Percentiles rank a stretch among this genome's conserved stretches.
phyloP scores from a whole-genome alignment of 2,888 invertebrate species.

The Aphodius granarius region DNA sequence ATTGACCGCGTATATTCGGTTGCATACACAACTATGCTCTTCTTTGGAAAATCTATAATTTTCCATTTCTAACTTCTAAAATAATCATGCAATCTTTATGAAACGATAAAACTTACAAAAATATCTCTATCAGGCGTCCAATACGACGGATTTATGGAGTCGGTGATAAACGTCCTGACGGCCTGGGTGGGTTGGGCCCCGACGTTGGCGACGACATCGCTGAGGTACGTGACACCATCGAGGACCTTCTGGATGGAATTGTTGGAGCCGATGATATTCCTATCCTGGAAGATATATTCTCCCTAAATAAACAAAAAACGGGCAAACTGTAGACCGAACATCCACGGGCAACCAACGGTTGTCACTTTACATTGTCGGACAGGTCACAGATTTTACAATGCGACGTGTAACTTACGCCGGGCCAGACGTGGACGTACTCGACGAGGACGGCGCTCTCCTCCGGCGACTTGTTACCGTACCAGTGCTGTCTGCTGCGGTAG shows the following conservation, averaged over 20 bases:
- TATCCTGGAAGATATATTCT: slow-evolving; percentile 49
- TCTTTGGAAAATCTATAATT: neutral
- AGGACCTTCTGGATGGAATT: slow-evolving; percentile 57
- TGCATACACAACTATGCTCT: too few relatives aligned
- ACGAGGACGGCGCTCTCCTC: slow-evolving; percentile 68
- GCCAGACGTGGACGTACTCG: slow-evolving; percentile 73
- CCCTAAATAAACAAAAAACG: slow-evolving; percentile 42
- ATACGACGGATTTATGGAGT: slow-evolving; percentile 76
- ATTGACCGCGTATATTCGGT: too few relatives aligned
- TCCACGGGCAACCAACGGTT: neutral
- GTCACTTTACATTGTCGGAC: slow-evolving; percentile 1
- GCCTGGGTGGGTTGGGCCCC: slow-evolving; percentile 72
- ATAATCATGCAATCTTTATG: too few relatives aligned
- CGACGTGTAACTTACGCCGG: slow-evolving; percentile 55
- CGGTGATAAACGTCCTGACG: slow-evolving; percentile 73
- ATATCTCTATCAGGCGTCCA: slow-evolving; percentile 80
- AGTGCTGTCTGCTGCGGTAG: slow-evolving; percentile 72
- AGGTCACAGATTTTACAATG: neutral
- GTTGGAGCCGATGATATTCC: slow-evolving; percentile 44
- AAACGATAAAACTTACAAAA: slow-evolving; percentile 61
- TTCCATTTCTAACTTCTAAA: neutral
- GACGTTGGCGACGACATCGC: slow-evolving; percentile 63
- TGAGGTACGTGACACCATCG: slow-evolving; percentile 61
- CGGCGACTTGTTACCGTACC: slow-evolving; percentile 79
- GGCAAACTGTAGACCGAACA: neutral